Base-by-base conservation (phyloP, 2,888 invertebrate species). In the Spicauda simplicius region DNA sequence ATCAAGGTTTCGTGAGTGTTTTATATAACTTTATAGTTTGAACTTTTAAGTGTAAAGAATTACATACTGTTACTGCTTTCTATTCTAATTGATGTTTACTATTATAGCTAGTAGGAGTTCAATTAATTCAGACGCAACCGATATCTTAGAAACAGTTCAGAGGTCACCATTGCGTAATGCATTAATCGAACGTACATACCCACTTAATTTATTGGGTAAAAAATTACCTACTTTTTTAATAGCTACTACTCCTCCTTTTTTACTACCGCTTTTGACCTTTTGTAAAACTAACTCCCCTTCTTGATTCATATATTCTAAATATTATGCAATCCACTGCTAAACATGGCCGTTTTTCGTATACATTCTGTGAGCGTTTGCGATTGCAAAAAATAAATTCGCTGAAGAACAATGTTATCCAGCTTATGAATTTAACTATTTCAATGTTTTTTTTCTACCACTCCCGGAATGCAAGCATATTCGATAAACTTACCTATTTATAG, bases 101-200 rank as follows among this genome's bases (percentile, higher is more conserved):
- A 53, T 53, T 10, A 53, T 10, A 18, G 18, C 18, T 53, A 18
- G 10, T 50, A 16, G 3, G 18, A 18, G 53, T 53, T 53, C 53
- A 53, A 53, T 53, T 53, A 53, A 41, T 20, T 18, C 11, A 12
- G 14, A 53, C 53, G 20, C 53, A 18, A 18, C 11, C 41, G 10
- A 58, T 45, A 50, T 5, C 7, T 50, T 50, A 50, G 25, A 25
- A 25, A 41, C 45, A 25, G 25, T 20, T 58, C 20, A 48, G n/a
- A 58, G 45, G 41, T 58, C 58, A 57, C 20, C 7, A 19, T 58
- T 58, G n/a, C 41, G 45, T 20, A 58, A 58, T 41, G 12, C 8
- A 58, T 58, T 45, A 58, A 58, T 45, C 19, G 20, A n/a, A n/a
- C 20, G n/a, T 4, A 20, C 4, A 14, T 14, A 41, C 8, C 25